These are phyloP conservation scores for Cuniculus paca DNA, from an alignment of 2,797 vertebrate genomes.

Conservation along the genomic window DNA sequence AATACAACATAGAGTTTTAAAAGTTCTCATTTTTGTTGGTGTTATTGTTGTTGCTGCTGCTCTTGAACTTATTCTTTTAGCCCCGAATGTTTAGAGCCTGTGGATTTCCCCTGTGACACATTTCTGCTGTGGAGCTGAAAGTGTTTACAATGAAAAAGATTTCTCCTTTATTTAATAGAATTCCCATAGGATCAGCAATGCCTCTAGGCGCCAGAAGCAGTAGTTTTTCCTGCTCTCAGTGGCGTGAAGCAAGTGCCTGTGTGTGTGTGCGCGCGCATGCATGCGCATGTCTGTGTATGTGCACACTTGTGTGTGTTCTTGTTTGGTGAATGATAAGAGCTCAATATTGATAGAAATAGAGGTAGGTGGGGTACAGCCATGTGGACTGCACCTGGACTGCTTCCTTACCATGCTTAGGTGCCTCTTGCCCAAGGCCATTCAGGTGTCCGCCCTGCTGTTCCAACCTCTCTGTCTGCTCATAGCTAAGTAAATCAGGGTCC, in stretches of 20 bases:
- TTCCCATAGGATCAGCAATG: not conserved
- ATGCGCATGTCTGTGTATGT: not conserved
- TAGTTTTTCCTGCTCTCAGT: not conserved
- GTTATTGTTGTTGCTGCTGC: not conserved
- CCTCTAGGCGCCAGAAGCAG: not conserved
- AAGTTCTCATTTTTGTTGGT: constrained; percentile 74
- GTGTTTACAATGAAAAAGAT: not conserved
- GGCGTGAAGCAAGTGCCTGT: not conserved
- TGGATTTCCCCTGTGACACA: constrained; percentile 11
- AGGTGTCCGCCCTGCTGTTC: not conserved
- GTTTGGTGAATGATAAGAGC: not conserved
- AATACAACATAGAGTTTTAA: constrained; percentile 84
- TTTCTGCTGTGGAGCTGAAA: not conserved
- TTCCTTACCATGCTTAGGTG: not conserved
- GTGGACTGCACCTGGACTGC: not conserved
- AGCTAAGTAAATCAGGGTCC: not conserved
- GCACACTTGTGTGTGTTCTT: not conserved
- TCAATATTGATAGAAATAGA: not conserved
- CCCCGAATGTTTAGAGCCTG: not conserved
- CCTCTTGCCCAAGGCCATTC: not conserved
- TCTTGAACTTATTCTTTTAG: not conserved
- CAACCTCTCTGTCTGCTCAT: not conserved
- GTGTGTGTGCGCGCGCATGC: no score
- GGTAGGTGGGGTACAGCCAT: rapidly evolving
- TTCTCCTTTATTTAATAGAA: constrained; percentile 9